Percentiles rank a stretch among this genome's conserved stretches.
Conservation (phyloP, 92 coral and sea anemone genomes). For the Isaurus tuberculatus region DNA sequence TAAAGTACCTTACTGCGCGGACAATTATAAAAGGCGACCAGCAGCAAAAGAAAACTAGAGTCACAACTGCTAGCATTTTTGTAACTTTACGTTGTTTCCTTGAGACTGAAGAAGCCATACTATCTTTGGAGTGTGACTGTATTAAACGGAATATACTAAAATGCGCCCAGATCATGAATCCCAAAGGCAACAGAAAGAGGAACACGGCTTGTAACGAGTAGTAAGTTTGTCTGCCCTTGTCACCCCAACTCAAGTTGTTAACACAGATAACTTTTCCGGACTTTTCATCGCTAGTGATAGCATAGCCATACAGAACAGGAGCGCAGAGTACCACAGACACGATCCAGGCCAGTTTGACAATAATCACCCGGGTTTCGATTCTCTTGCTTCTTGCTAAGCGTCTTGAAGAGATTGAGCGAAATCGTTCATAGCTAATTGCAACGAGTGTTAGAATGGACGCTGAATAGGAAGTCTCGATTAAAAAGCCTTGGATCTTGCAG, state of each 20-base stretch:
- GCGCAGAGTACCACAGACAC: slow-evolving; percentile 69
- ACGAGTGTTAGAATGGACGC: slow-evolving; percentile 84
- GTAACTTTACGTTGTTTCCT: slow-evolving; percentile 84
- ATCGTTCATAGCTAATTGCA: slow-evolving; percentile 85
- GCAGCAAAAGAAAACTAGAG: slow-evolving; percentile 75
- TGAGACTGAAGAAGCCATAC: slow-evolving; percentile 14
- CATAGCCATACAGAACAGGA: slow-evolving; percentile 84
- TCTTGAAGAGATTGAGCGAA: slow-evolving; percentile 77
- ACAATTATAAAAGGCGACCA: slow-evolving; percentile 85
- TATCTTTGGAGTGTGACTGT: slow-evolving; percentile 61
- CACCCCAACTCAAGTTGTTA: slow-evolving; percentile 80
- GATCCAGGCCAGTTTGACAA: slow-evolving; percentile 75
- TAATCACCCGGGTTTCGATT: slow-evolving; percentile 72
- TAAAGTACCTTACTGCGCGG: slow-evolving; percentile 76
- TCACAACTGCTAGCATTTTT: slow-evolving; percentile 88
- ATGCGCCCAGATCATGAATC: slow-evolving; percentile 91
- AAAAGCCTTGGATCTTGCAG: slow-evolving; percentile 83
- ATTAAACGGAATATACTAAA: slow-evolving; percentile 71
- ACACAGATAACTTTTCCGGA: slow-evolving; percentile 63
- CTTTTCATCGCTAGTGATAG: slow-evolving; percentile 31
- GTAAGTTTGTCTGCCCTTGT: slow-evolving; percentile 77
- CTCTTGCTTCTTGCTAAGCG: slow-evolving; percentile 72
- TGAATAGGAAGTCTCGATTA: slow-evolving; percentile 80
- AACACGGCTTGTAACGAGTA: slow-evolving; percentile 76
- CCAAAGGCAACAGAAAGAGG: slow-evolving; percentile 73